A percentile compares a stretch with the other conserved stretches of the same genome.
Conservation (phyloP, 1,140 invertebrate species). For the Diachasma alloeum region DNA sequence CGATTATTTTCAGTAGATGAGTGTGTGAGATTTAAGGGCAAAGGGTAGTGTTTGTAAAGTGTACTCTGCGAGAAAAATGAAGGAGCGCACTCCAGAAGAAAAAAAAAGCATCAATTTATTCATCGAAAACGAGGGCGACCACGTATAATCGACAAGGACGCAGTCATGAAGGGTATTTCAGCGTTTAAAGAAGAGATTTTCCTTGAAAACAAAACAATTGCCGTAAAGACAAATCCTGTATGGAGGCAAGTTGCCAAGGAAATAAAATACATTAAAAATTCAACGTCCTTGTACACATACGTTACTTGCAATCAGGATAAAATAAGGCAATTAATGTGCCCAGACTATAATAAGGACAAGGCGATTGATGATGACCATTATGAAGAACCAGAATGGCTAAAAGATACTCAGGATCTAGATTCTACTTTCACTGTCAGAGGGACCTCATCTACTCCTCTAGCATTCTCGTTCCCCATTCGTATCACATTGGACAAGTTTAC, state of each 20-base stretch:
- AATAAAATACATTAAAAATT: not conserved
- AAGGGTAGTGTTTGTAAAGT: too few species aligned
- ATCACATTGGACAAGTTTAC: not conserved
- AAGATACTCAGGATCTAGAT: not conserved
- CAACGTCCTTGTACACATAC: not conserved
- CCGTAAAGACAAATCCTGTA: not conserved
- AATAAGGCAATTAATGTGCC: not conserved
- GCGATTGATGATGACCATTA: not conserved
- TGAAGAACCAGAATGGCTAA: not conserved
- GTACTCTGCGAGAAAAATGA: too few species aligned
- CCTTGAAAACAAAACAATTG: too few species aligned
- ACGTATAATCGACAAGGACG: too few species aligned
- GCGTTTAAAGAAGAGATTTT: too few species aligned
- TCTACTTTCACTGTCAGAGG: not conserved
- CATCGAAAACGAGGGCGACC: too few species aligned
- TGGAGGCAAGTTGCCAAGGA: conserved; percentile 4
- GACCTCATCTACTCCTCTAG: not conserved
- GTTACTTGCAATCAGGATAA: conserved; percentile 18
- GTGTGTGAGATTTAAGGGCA: too few species aligned
- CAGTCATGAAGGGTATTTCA: too few species aligned
- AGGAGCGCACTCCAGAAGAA: too few species aligned
- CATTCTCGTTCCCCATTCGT: not conserved
- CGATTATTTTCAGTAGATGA: too few species aligned
- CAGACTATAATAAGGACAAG: not conserved
- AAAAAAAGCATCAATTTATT: too few species aligned